phyloP scores from a whole-genome alignment of 2,113 vertebrate species.

The Pagrus major region DNA sequence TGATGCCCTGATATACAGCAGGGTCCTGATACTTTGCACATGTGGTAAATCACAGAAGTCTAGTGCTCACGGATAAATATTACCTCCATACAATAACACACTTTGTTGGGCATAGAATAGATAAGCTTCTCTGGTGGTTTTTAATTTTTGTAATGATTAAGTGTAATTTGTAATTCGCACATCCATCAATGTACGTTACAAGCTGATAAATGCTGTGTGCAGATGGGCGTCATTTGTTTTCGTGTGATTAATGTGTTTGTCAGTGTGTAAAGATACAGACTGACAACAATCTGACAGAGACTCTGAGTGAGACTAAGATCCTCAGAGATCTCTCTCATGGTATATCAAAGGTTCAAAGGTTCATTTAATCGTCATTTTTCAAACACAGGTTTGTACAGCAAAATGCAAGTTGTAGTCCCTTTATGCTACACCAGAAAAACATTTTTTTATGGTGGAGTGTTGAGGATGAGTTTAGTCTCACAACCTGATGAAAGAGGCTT shows the following conservation, averaged over 20 bases:
- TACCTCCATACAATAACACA: slow-evolving; percentile 1
- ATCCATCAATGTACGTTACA: slow-evolving; percentile 12
- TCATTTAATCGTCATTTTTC: no score
- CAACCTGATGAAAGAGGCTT: no score
- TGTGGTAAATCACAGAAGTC: slow-evolving; percentile 32
- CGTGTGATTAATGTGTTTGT: slow-evolving; percentile 39
- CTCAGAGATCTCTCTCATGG: background rate
- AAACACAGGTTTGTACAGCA: no score
- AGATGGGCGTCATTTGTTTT: slow-evolving; percentile 42
- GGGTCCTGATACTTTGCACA: slow-evolving; percentile 14
- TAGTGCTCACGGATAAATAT: background rate
- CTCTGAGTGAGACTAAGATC: slow-evolving; percentile 30
- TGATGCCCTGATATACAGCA: slow-evolving; percentile 51
- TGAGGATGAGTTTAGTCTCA: no score
- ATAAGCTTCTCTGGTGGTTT: slow-evolving; percentile 10
- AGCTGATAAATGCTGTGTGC: slow-evolving; percentile 17
- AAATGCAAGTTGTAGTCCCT: no score
- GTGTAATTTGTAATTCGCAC: slow-evolving; percentile 18
- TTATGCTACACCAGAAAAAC: no score
- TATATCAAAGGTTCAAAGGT: no score
- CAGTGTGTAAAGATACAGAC: slow-evolving; percentile 15
- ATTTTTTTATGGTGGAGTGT: no score
- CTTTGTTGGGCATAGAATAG: background rate
- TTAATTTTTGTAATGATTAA: slow-evolving; percentile 15
- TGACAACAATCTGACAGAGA: slow-evolving; percentile 29